These are phyloP conservation scores for Syngnathoides biaculeatus DNA, from an alignment of 2,113 vertebrate genomes.

Conservation along the genomic window DNA sequence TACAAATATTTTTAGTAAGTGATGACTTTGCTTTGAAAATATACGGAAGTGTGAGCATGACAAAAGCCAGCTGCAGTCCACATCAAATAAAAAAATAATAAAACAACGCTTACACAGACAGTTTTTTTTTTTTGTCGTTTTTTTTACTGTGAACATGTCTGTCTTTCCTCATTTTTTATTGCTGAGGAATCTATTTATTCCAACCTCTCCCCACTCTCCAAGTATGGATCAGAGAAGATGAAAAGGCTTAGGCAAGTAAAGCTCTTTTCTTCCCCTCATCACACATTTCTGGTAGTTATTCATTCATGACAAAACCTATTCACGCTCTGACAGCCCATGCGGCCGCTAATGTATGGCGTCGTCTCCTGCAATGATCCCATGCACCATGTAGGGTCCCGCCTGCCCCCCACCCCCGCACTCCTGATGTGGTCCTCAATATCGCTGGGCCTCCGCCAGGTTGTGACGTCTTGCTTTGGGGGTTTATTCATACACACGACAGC, in stretches of 20 bases:
- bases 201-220: slow-evolving; percentile 32
- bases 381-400: slow-evolving; percentile 21
- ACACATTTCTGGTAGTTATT: slow-evolving; percentile 72
- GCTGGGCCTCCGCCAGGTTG: slow-evolving; percentile 43
- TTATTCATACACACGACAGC: slow-evolving; percentile 50
- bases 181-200: slow-evolving; percentile 61
- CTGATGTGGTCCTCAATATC: slow-evolving; percentile 29
- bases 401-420: slow-evolving; percentile 15
- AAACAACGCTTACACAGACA: slow-evolving; percentile 21
- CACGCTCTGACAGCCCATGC: slow-evolving; percentile 70
- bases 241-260: slow-evolving; percentile 69
- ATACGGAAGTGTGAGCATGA: too few relatives aligned
- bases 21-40: too few relatives aligned
- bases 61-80: too few relatives aligned
- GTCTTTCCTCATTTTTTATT: slow-evolving; percentile 29
- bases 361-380: slow-evolving; percentile 53
- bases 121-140: slow-evolving; percentile 27
- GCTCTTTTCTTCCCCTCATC: slow-evolving; percentile 56
- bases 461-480: slow-evolving; percentile 39
- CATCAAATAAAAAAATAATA: too few relatives aligned
- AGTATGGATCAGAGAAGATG: slow-evolving; percentile 70
- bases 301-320: slow-evolving; percentile 80
- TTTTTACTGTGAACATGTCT: slow-evolving; percentile 10
- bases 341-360: slow-evolving; percentile 70
- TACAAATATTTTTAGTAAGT: too few relatives aligned